Evolutionary conservation across 1,140 invertebrate genomes (phyloP), one percentile per base, ranked within the genome.

Genomic region (Agrilus planipennis): DNA sequence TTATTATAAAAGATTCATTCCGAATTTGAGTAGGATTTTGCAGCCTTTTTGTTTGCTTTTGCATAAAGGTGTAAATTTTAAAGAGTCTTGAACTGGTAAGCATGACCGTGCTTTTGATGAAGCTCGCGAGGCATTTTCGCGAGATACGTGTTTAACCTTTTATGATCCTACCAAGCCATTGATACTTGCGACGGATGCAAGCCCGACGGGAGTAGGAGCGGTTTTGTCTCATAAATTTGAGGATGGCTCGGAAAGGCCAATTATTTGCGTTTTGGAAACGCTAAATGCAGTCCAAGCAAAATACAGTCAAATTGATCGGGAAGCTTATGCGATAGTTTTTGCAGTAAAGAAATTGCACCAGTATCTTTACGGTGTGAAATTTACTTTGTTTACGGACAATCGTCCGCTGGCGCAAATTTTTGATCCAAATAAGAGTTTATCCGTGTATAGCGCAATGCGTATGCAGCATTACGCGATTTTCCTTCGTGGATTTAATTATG

Each of bases 361-460:
- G 22, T 76, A 67, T 48, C 34, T 78, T 3, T 64, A 57, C 48
- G 71, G 72, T 20, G 44, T 57, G 12, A 32, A 54, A 12, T 76
- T 75, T 55, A 53, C 51, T 5, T 42, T 72, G 11, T 42, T 53
- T 25, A 69, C 67, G 1, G 71, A 75, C 45, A 63, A 71, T 44
- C 55, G 64, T 39, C 68, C 69, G 4, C 46, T 75, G n/a, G 35
- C 64, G 1, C 31, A 47, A 9, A 60, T 73, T 30, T 70, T 72
- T 48, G 49, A 51, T 17, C 32, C 47, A 21, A 47, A 60, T 10
- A 53, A 56, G 42, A 42, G 49, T 12, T 39, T 62, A 31, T 60
- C 60, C 21, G 34, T 38, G n/a, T 41, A 53, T 25, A 36, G 50
- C 10, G 48, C 57, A 4, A 48, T 39, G 20, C 30, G 64, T 7